Conservation (phyloP, 2,797 vertebrate genomes). For the Ficedula albicollis region DNA sequence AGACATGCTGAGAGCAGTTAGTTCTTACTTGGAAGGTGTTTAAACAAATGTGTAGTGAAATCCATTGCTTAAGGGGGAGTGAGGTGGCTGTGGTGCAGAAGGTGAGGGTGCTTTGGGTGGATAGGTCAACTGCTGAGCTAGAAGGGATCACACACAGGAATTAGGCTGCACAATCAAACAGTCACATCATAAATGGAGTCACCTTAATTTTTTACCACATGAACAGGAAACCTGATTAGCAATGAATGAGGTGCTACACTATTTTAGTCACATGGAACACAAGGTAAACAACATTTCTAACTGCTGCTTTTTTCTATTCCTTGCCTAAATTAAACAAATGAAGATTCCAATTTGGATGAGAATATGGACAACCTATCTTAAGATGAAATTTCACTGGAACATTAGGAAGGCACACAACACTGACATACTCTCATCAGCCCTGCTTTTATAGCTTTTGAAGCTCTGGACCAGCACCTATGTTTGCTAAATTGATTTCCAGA, state of each 20-base stretch:
- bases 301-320: not conserved
- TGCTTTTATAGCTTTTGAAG: not conserved
- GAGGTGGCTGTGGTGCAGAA: constrained; percentile 82
- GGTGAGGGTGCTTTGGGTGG: constrained; percentile 81
- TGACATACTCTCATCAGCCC: not conserved
- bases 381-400: not conserved
- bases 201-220: not conserved
- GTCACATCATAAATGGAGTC: constrained; percentile 19
- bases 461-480: not conserved
- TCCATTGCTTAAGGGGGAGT: constrained; percentile 92
- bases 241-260: not conserved
- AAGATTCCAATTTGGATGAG: not conserved
- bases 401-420: not conserved
- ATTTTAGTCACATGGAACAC: not conserved
- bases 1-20: constrained; percentile 73
- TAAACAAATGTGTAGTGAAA: constrained; percentile 99
- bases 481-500: not conserved
- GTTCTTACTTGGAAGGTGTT: constrained; percentile 89
- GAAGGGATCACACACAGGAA: constrained; percentile 80
- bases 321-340: not conserved
- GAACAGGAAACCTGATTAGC: not conserved
- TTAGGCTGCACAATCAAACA: constrained; percentile 68
- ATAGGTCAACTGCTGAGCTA: constrained; percentile 88
- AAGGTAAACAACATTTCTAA: not conserved
- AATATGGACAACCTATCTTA: not conserved